Percentiles rank a stretch among this genome's conserved stretches.
These are phyloP conservation scores for Amniataba percoides DNA, from an alignment of 2,797 vertebrate species.

Conservation along the genomic window DNA sequence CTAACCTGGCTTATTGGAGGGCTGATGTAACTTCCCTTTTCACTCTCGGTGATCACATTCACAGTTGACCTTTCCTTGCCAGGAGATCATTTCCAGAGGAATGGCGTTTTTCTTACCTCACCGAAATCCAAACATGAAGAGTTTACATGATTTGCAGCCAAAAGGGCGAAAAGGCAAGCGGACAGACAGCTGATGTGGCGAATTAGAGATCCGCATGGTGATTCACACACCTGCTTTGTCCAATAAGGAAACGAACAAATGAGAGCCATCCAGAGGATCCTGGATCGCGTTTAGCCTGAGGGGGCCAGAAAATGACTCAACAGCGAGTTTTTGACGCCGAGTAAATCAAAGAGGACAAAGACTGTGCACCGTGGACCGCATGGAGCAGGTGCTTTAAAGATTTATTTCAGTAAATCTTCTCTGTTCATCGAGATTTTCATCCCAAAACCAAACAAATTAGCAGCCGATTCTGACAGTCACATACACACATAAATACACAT, in stretches of 20 bases:
- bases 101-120: slow-evolving; percentile 49
- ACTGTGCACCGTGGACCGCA: slow-evolving; percentile 28
- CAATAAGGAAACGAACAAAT: slow-evolving; percentile 54
- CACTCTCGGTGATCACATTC: slow-evolving; percentile 66
- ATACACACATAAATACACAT: background rate
- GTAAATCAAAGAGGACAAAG: slow-evolving; percentile 62
- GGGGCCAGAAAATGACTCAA: slow-evolving; percentile 70
- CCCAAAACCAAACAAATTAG: background rate
- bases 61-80: slow-evolving; percentile 64
- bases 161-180: slow-evolving; percentile 54
- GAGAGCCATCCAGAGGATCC: slow-evolving; percentile 52
- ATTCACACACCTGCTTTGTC: slow-evolving; percentile 69
- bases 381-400: slow-evolving; percentile 53
- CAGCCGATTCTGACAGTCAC: background rate
- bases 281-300: slow-evolving; percentile 47
- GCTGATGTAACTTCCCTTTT: slow-evolving; percentile 79
- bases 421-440: slow-evolving; percentile 28
- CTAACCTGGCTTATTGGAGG: slow-evolving; percentile 57
- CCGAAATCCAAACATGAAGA: slow-evolving; percentile 66
- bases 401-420: slow-evolving; percentile 30
- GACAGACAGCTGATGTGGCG: slow-evolving; percentile 61
- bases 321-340: slow-evolving; percentile 50
- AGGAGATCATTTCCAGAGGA: slow-evolving; percentile 63
- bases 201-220: slow-evolving; percentile 48
- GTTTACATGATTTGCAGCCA: slow-evolving; percentile 57